A percentile compares a stretch with the other conserved stretches of the same genome.
Evolutionary conservation across 2,888 invertebrate genomes (phyloP).

Genomic region (Hermodice carunculata): DNA sequence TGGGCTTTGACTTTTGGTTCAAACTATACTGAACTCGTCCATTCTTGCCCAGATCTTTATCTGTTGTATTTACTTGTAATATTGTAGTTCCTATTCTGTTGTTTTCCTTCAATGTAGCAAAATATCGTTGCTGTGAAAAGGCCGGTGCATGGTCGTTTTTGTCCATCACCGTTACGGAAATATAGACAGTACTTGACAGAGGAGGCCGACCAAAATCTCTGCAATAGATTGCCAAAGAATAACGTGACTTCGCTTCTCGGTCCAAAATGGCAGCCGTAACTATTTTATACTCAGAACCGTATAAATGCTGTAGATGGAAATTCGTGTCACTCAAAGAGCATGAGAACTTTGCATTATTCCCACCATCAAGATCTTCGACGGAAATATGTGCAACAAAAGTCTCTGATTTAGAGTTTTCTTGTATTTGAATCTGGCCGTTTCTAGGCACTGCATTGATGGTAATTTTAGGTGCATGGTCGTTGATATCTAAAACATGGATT

Average conservation of each 20-base stretch:
- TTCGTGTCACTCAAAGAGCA: slow-evolving; percentile 51
- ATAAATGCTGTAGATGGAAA: slow-evolving; percentile 48
- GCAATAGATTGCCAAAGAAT: slow-evolving; percentile 29
- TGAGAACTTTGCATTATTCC: slow-evolving; percentile 23
- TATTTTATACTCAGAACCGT: slow-evolving; percentile 27
- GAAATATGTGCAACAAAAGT: slow-evolving; percentile 37
- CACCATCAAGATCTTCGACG: slow-evolving; percentile 34
- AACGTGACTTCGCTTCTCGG: slow-evolving; percentile 25
- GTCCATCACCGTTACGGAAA: slow-evolving; percentile 28
- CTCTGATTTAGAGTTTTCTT: slow-evolving; percentile 82
- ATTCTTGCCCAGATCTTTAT: slow-evolving; percentile 51
- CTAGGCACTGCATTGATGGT: slow-evolving; percentile 37
- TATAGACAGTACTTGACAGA: slow-evolving; percentile 14
- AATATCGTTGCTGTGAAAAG: slow-evolving; percentile 25
- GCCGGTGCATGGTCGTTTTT: slow-evolving; percentile 36
- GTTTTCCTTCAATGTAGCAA: slow-evolving; percentile 30
- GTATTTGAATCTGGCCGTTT: slow-evolving; percentile 6
- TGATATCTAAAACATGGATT: slow-evolving; percentile 44
- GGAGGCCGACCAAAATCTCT: slow-evolving; percentile 26
- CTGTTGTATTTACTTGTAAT: slow-evolving; percentile 29
- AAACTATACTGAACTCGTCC: slow-evolving; percentile 53
- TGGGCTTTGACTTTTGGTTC: slow-evolving; percentile 1
- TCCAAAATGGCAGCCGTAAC: slow-evolving; percentile 30
- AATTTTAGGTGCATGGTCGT: slow-evolving; percentile 45
- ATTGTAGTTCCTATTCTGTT: slow-evolving; percentile 19